Evolutionary conservation across 2,888 invertebrate genomes (phyloP), one percentile per base, ranked within the genome.

Genomic region (Ophion costatus): DNA sequence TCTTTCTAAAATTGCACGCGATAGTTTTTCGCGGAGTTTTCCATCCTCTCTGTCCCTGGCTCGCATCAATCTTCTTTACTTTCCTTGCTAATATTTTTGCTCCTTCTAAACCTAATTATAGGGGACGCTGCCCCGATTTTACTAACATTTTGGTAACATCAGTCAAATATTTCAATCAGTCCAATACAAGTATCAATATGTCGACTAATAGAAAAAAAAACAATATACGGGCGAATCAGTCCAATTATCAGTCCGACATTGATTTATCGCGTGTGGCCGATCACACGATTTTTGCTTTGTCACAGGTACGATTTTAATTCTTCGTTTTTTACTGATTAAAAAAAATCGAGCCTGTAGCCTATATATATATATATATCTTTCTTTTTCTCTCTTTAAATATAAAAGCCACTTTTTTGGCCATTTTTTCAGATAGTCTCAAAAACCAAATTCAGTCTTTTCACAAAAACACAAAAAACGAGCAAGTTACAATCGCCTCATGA

Each of bases 81-180:
- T 69, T 73, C 59, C 45, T 45, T 71, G 71, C 51, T 63, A 56
- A 51, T 77, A 67, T 76, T 83, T 67, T 77, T 75, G 80, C 17
- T n/a, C 77, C 64, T 74, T 82, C 81, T 86, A 88, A 91, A 92
- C 92, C 93, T 93, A 93, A 91, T 91, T 90, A 92, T 92, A 92
- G 92, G 91, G 91, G 92, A 92, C 89, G 90, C 92, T 80, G 74
- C 80, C 80, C 74, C 82, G 61, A 85, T 81, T 92, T 91, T 92
- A 91, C 92, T 91, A 93, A 92, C 90, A 91, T 92, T 93, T 93
- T 93, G 93, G 93, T 93, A 93, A 93, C 93, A 93, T 93, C 93
- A 93, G 93, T 93, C 93, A 92, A 92, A 91, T 91, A 90, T 91
- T 91, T 89, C 88, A 89, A 91, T 90, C 91, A 91, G 90, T 91